Conservation (phyloP, 2,113 vertebrate genomes). For the Athene noctua region DNA sequence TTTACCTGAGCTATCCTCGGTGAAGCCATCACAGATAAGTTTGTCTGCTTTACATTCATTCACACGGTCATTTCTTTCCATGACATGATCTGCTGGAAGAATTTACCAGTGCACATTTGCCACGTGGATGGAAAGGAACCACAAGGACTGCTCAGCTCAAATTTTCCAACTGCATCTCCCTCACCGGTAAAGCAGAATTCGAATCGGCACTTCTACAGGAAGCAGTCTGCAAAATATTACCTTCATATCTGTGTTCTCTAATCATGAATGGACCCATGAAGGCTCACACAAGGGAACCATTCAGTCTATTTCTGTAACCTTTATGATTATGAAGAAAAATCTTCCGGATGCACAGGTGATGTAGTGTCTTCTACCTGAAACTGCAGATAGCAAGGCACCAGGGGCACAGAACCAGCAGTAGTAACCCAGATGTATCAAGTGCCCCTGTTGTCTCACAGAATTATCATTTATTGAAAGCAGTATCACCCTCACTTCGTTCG, state of each 20-base stretch:
- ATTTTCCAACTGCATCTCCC: neutral
- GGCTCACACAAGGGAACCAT: neutral
- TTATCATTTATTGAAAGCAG: neutral
- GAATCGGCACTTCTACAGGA: neutral
- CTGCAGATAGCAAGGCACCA: neutral
- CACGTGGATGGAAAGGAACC: neutral
- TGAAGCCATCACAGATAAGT: neutral
- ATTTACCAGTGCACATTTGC: neutral
- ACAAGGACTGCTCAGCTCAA: neutral
- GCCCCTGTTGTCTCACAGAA: neutral
- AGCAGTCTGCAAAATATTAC: neutral
- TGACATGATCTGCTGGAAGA: neutral
- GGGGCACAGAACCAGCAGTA: neutral
- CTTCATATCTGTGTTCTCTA: neutral
- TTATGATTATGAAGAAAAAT: neutral
- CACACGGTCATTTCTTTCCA: neutral
- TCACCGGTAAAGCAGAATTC: neutral
- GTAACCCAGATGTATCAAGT: neutral
- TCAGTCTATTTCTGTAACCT: neutral
- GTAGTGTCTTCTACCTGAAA: neutral
- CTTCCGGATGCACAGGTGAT: neutral
- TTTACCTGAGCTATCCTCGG: neutral
- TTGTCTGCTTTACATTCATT: neutral
- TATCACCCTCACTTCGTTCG: rapidly evolving
- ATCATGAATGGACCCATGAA: neutral